Percentiles rank a stretch among this genome's conserved stretches.
phyloP scores from a whole-genome alignment of 2,888 invertebrate species.

The Platycnemis pennipes region DNA sequence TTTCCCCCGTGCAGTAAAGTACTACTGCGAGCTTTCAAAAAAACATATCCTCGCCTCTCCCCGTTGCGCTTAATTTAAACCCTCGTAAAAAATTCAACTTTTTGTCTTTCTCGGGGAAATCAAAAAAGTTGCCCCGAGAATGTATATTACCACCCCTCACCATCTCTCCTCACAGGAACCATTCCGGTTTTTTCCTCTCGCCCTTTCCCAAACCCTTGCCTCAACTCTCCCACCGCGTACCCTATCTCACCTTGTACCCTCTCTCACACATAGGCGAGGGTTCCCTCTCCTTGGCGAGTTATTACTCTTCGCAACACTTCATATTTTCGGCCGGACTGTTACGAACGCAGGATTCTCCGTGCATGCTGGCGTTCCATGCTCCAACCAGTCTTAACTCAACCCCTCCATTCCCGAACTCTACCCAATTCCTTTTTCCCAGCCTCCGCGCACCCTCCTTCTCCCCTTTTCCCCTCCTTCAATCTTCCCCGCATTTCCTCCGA shows the following conservation, averaged over 20 bases:
- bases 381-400: background rate
- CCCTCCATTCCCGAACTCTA: background rate
- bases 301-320: background rate
- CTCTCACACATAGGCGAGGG: background rate
- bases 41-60: background rate
- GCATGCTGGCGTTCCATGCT: background rate
- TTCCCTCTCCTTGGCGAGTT: background rate
- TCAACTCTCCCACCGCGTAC: background rate
- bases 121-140: conserved; percentile 7
- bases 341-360: background rate
- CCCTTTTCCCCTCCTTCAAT: background rate
- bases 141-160: background rate
- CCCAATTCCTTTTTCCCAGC: background rate
- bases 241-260: background rate
- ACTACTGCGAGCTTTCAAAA: background rate
- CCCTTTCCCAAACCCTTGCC: background rate
- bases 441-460: background rate
- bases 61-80: background rate
- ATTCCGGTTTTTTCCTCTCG: background rate
- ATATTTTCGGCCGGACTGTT: conserved; percentile 6
- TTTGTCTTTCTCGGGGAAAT: conserved; percentile 16
- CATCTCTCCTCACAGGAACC: background rate
- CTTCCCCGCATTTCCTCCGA: background rate
- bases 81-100: conserved; percentile 27
- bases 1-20: background rate